Percentiles rank a stretch among this genome's conserved stretches.
Conservation (phyloP, 2,797 vertebrate genomes). For the Gallinago stenura region DNA sequence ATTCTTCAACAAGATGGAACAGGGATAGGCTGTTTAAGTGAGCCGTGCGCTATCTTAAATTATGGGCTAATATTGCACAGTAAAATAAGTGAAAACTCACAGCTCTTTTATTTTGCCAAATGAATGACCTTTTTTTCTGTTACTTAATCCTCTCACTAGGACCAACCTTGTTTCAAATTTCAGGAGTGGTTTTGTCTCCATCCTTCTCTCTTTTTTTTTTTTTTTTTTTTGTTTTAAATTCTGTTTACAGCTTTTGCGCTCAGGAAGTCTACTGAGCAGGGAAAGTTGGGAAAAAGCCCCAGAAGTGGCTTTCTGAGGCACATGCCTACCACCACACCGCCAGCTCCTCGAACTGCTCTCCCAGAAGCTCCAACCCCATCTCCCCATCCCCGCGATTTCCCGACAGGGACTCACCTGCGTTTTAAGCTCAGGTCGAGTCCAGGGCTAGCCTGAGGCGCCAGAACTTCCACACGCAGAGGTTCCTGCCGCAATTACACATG, state of each 20-base stretch:
- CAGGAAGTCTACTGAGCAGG: not conserved
- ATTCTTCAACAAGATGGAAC: constrained; percentile 76
- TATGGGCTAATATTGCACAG: constrained; percentile 75
- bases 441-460: not conserved
- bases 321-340: rapidly evolving
- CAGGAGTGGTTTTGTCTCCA: constrained; percentile 24
- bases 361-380: not conserved
- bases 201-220: not conserved
- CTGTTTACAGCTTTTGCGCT: constrained; percentile 4
- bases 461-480: not conserved
- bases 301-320: not conserved
- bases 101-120: constrained; percentile 77
- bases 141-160: constrained; percentile 72
- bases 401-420: not conserved
- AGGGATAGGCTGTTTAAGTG: constrained; percentile 71
- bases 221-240: not conserved
- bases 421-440: not conserved
- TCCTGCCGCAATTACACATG: not conserved
- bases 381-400: not conserved
- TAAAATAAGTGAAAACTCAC: constrained; percentile 76
- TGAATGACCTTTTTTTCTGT: constrained; percentile 48
- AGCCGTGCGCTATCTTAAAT: constrained; percentile 74
- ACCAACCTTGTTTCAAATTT: constrained; percentile 31
- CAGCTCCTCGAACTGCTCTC: not conserved
- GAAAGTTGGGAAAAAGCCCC: not conserved